Evolutionary conservation across 2,888 invertebrate genomes (phyloP).

Genomic region (Nomada fucata): DNA sequence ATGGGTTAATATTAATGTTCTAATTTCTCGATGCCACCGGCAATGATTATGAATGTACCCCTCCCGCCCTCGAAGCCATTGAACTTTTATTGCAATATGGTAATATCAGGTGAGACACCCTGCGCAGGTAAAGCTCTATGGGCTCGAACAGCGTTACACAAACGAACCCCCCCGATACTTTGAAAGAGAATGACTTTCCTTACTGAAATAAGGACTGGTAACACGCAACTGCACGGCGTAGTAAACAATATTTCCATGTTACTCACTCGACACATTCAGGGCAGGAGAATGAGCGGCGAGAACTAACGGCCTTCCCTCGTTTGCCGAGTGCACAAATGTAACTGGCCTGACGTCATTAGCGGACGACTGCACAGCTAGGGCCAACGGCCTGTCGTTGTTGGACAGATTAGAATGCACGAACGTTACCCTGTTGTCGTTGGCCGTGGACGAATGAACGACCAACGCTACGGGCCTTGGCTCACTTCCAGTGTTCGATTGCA

Average conservation of each 20-base stretch:
- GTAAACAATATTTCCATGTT: not conserved
- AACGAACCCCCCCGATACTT: not conserved
- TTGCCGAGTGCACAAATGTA: conserved; percentile 82
- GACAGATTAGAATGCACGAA: conserved; percentile 82
- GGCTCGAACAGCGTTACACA: not conserved
- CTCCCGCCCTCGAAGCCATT: no score
- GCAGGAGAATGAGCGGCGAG: conserved; percentile 81
- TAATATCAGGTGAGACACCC: no score
- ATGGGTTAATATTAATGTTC: no score
- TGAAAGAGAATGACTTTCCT: not conserved
- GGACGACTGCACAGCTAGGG: conserved; percentile 82
- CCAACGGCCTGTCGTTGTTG: conserved; percentile 82
- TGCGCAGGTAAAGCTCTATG: no score
- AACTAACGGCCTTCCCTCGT: conserved; percentile 80
- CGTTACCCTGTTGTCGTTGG: conserved; percentile 82
- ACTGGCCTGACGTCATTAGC: conserved; percentile 81
- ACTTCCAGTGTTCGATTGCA: conserved; percentile 81
- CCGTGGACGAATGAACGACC: conserved; percentile 82
- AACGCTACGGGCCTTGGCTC: conserved; percentile 82
- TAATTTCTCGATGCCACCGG: no score
- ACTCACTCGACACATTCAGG: conserved; percentile 81
- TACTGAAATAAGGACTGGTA: not conserved
- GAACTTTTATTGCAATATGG: no score
- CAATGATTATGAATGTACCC: no score
- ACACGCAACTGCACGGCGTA: not conserved